A percentile compares a stretch with the other conserved stretches of the same genome.
These are phyloP conservation scores for Riparia riparia DNA, from an alignment of 2,113 vertebrate species.

Conservation along the genomic window DNA sequence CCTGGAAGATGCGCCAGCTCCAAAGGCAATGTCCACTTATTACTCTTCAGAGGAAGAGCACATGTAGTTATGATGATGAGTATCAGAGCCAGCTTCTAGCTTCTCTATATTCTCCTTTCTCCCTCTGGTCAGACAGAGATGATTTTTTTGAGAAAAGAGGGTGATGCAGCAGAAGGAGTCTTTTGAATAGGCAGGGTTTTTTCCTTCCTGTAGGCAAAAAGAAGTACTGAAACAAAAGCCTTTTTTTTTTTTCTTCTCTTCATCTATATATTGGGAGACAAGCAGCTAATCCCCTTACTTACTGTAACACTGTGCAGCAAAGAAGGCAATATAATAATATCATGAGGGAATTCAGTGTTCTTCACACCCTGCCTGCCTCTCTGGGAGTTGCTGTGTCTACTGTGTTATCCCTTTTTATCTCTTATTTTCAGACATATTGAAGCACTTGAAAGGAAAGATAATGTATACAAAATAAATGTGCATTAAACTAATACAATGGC, in stretches of 20 bases:
- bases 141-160: background rate
- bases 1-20: background rate
- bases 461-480: constrained; percentile 52
- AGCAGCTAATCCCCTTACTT: constrained; percentile 65
- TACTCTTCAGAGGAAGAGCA: background rate
- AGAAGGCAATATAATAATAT: constrained; percentile 61
- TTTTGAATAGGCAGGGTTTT: constrained; percentile 4
- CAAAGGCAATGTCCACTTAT: background rate
- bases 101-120: background rate
- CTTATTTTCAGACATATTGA: constrained; percentile 46
- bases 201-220: background rate
- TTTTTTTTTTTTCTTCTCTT: background rate
- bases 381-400: constrained; percentile 14
- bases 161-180: background rate
- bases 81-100: background rate
- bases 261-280: constrained; percentile 30
- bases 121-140: background rate
- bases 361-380: constrained; percentile 24
- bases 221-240: background rate
- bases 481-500: background rate
- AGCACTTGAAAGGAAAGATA: constrained; percentile 38
- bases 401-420: constrained; percentile 49
- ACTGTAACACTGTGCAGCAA: constrained; percentile 16
- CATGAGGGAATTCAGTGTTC: constrained; percentile 52
- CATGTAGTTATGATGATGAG: background rate